Evolutionary conservation across 2,797 vertebrate genomes (phyloP), one percentile per base, ranked within the genome.

Genomic region (Mastacembelus armatus): DNA sequence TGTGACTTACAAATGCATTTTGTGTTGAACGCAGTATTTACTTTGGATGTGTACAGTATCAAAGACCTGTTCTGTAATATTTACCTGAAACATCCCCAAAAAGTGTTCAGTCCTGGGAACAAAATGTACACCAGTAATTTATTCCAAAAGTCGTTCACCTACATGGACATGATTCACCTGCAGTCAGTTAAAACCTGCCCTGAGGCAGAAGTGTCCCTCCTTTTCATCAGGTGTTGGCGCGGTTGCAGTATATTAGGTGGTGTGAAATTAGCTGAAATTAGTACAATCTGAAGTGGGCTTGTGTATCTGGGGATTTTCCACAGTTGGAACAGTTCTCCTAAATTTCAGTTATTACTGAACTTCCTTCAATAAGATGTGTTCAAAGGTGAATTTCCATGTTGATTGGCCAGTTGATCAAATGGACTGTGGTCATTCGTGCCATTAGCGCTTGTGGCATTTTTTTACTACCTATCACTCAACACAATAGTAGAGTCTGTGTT

Each of bases 161-260:
- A 12, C 7, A 3, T 26, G 26, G 2, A 10, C 32, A 35, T 7
- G 3, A 27, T n/a, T 43, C 44, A 58, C 40, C 48, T 57, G 45
- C 56, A 27, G 40, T 39, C 57, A 52, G 62, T 63, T 72, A 18
- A 40, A 57, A 40, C 11, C 12, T 18, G 9, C 55, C 73, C 61
- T 16, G 29, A 32, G 24, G 62, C 32, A 35, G 14, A 14, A 2
- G 30, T 2, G 2, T 29, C 14, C 19, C 49, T 16, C 9, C 54
- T 18, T 39, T 7, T 36, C 21, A 11, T 27, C 16, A 18, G 39
- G 40, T 58, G 24, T 16, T 40, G 33, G 22, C 10, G 32, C 26
- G 10, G 27, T 15, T 56, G 3, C 4, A 15, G 4, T 38, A 16
- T 38, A 16, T 38, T 36, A 15, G 36, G 36, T 38, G 36, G 36